Evolutionary conservation across 2,797 vertebrate genomes (phyloP).

Genomic region (Naso thynnoides): DNA sequence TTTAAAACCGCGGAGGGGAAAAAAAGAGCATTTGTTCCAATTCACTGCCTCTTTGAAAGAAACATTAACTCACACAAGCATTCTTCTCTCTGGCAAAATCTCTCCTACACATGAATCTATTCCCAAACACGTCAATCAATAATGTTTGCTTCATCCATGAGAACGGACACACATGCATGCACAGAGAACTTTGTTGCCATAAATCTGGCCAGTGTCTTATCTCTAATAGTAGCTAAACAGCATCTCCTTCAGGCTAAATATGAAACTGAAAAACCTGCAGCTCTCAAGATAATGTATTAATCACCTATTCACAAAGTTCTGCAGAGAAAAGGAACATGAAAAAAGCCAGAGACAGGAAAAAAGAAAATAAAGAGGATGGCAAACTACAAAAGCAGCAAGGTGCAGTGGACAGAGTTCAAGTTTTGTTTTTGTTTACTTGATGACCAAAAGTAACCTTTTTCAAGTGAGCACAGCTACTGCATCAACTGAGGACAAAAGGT

Average conservation of each 20-base stretch:
- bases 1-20: constrained; percentile 26
- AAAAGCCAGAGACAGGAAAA: background rate
- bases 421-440: constrained; percentile 16
- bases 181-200: constrained; percentile 8
- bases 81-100: background rate
- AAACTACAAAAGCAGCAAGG: constrained; percentile 9
- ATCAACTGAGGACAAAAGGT: background rate
- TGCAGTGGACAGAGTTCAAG: constrained; percentile 7
- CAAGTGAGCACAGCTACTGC: background rate
- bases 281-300: constrained; percentile 1
- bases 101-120: constrained; percentile 28
- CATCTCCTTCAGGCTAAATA: constrained; percentile 65
- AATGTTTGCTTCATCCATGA: constrained; percentile 28
- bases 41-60: constrained; percentile 24
- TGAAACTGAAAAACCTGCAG: constrained; percentile 31
- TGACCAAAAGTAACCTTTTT: constrained; percentile 18
- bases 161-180: constrained; percentile 14
- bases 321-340: background rate
- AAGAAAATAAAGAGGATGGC: background rate
- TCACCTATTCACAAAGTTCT: constrained; percentile 15
- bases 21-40: constrained; percentile 17
- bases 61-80: constrained; percentile 25
- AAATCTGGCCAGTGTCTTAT: constrained; percentile 10
- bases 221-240: constrained; percentile 62
- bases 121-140: constrained; percentile 42